Evolutionary conservation across 2,113 vertebrate species (phyloP).

Genomic region (Rhinichthys klamathensis): DNA sequence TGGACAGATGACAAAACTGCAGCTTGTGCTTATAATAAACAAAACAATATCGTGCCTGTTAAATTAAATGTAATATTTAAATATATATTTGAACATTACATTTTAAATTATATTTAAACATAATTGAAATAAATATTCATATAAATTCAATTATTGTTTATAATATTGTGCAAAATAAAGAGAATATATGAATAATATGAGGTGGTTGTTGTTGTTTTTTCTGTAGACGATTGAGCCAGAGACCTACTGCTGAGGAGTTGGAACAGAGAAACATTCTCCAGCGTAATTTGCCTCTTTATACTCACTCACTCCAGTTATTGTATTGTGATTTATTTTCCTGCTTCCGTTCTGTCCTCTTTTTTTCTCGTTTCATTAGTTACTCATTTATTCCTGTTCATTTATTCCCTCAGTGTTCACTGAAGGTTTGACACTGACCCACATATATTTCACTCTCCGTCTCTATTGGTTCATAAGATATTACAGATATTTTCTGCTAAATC

Average conservation of each 20-base stretch:
- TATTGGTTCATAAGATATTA: background rate
- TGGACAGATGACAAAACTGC: too few species aligned
- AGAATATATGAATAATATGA: background rate
- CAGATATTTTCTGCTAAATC: background rate
- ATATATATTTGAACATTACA: too few species aligned
- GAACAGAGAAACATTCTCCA: slow-evolving; percentile 98
- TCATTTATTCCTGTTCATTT: slow-evolving; percentile 44
- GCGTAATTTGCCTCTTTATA: slow-evolving; percentile 76
- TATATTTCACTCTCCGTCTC: background rate
- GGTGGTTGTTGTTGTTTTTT: background rate
- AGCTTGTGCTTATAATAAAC: too few species aligned
- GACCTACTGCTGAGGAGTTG: slow-evolving; percentile 93
- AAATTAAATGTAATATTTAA: too few species aligned
- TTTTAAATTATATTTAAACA: too few species aligned
- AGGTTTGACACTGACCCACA: background rate
- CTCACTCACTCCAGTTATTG: slow-evolving; percentile 24
- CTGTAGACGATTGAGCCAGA: slow-evolving; percentile 91
- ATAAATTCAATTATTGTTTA: background rate
- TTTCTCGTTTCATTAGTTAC: background rate
- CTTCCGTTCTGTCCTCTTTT: background rate
- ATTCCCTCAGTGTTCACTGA: background rate
- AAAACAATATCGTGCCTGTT: too few species aligned
- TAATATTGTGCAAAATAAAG: background rate
- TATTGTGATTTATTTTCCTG: background rate
- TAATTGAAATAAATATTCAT: background rate